Percentiles rank a stretch among this genome's conserved stretches.
Conservation (phyloP, 2,888 invertebrate species). For the Cheilosia impressa region DNA sequence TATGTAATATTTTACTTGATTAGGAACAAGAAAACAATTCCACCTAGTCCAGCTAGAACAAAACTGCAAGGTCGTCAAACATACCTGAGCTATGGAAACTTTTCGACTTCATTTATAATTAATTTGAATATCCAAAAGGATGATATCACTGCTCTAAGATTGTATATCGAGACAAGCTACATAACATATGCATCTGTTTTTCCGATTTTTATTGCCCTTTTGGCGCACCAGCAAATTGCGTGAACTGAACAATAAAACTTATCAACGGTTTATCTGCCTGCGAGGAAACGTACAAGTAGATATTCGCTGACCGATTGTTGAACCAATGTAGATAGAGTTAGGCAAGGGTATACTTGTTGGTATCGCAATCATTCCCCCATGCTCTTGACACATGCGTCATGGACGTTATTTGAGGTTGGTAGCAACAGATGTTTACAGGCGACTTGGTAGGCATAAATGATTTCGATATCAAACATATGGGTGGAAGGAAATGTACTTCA, state of each 20-base stretch:
- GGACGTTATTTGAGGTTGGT: conserved; percentile 3
- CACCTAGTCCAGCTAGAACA: background rate
- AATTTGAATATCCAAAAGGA: conserved; percentile 24
- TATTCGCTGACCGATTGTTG: background rate
- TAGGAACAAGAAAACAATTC: background rate
- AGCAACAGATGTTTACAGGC: conserved; percentile 1
- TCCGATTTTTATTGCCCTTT: background rate
- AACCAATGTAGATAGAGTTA: background rate
- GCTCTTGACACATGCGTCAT: conserved; percentile 20
- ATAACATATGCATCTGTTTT: background rate
- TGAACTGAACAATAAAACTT: background rate
- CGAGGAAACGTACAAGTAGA: background rate
- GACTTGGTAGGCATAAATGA: background rate
- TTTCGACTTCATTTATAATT: background rate
- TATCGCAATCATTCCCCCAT: background rate
- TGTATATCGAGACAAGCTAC: background rate
- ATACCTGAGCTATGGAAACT: background rate
- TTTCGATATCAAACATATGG: conserved; percentile 16
- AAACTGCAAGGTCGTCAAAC: background rate
- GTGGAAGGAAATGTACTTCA: background rate
- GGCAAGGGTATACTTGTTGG: conserved; percentile 12
- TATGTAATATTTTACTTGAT: conserved; percentile 34
- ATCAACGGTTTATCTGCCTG: conserved; percentile 14
- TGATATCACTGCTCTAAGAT: conserved; percentile 45
- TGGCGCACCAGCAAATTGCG: background rate